Evolutionary conservation across 2,888 invertebrate species (phyloP).

Genomic region (Cinara cedri): DNA sequence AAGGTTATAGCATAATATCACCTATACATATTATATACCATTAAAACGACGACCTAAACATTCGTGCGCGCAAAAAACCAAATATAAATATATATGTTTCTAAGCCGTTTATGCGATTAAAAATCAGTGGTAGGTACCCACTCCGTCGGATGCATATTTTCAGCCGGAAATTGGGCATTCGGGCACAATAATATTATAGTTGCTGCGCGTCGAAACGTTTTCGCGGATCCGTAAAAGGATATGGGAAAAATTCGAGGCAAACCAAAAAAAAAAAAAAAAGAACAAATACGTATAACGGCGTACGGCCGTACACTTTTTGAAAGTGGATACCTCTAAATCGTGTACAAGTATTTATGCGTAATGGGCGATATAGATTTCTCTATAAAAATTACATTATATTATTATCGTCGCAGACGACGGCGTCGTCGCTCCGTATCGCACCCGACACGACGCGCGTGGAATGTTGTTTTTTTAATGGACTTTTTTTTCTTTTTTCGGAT

Average conservation of each 20-base stretch:
- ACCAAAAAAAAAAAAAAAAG: too few relatives aligned
- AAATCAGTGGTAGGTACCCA: too few relatives aligned
- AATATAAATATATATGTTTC: slow-evolving; percentile 32
- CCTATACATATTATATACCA: too few relatives aligned
- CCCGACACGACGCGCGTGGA: slow-evolving; percentile 13
- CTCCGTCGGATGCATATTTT: too few relatives aligned
- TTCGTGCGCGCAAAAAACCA: neutral
- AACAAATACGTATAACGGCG: neutral
- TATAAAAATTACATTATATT: neutral
- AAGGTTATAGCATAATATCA: too few relatives aligned
- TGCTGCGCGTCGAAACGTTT: too few relatives aligned
- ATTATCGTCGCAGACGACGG: neutral
- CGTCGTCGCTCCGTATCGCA: slow-evolving; percentile 21
- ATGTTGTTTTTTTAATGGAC: slow-evolving; percentile 55
- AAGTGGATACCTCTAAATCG: neutral
- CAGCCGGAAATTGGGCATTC: too few relatives aligned
- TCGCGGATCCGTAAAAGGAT: too few relatives aligned
- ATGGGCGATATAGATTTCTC: slow-evolving; percentile 10
- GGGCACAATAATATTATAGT: too few relatives aligned
- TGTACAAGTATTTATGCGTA: too few relatives aligned
- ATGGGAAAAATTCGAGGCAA: too few relatives aligned
- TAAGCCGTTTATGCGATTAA: slow-evolving; percentile 34
- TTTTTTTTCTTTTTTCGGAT: slow-evolving; percentile 1
- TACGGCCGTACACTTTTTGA: neutral
- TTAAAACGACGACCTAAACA: neutral